Evolutionary conservation across 2,797 vertebrate genomes (phyloP).

Genomic region (Xyrichtys novacula): DNA sequence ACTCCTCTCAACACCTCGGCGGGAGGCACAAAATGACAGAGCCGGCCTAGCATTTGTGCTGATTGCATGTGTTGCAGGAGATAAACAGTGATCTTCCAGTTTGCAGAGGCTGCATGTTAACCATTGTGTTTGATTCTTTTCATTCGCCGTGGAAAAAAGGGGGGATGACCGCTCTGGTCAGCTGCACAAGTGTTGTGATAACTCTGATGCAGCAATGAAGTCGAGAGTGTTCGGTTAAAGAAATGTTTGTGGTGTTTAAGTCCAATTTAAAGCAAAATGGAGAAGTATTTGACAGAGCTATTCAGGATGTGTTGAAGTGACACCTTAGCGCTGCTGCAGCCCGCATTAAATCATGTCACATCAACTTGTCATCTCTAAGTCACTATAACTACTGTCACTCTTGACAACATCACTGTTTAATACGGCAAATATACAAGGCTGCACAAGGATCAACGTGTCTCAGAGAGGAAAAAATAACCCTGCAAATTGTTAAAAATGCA

Average conservation of each 20-base stretch:
- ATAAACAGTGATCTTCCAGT: slow-evolving; percentile 84
- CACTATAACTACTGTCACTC: slow-evolving; percentile 22
- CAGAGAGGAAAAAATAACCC: slow-evolving; percentile 23
- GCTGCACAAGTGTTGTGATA: slow-evolving; percentile 10
- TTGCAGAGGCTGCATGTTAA: slow-evolving; percentile 77
- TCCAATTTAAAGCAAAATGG: slow-evolving; percentile 14
- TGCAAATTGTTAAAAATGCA: slow-evolving; percentile 71
- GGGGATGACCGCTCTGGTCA: slow-evolving; percentile 35
- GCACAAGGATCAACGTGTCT: slow-evolving; percentile 50
- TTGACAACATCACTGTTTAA: slow-evolving; percentile 42
- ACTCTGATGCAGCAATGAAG: slow-evolving; percentile 28
- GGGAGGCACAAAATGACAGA: slow-evolving; percentile 83
- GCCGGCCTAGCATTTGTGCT: slow-evolving; percentile 78
- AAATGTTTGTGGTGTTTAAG: slow-evolving; percentile 10
- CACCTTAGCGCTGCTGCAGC: slow-evolving; percentile 1
- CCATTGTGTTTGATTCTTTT: slow-evolving; percentile 70
- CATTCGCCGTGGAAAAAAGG: slow-evolving; percentile 63
- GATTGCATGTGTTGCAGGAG: slow-evolving; percentile 84
- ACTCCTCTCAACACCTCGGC: slow-evolving; percentile 81
- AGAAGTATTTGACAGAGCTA: slow-evolving; percentile 5
- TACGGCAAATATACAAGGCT: slow-evolving; percentile 48
- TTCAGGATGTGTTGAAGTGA: slow-evolving; percentile 3
- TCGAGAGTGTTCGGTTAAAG: slow-evolving; percentile 4
- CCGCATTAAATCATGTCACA: slow-evolving; percentile 47
- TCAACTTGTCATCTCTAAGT: slow-evolving; percentile 49